Percentiles rank a stretch among this genome's conserved stretches.
phyloP scores from a whole-genome alignment of 2,113 vertebrate genomes.

The Menura novaehollandiae region DNA sequence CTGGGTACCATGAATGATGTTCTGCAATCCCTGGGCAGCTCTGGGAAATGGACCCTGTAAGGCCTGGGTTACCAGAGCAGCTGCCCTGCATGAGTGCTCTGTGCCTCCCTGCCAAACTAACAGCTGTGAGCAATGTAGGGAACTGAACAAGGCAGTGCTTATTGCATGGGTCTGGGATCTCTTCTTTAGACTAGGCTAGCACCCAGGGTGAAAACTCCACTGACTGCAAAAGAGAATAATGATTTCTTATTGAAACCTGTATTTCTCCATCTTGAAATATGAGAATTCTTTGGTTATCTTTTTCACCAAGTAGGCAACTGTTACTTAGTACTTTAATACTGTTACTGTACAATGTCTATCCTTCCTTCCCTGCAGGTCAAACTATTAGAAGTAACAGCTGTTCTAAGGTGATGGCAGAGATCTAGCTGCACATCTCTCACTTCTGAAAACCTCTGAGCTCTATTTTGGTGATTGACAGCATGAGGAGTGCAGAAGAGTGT shows the following conservation, averaged over 20 bases:
- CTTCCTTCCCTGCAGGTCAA: constrained; percentile 5
- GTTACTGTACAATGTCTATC: background rate
- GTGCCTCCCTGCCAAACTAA: background rate
- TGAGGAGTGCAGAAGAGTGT: background rate
- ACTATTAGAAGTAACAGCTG: constrained; percentile 2
- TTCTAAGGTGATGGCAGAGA: constrained; percentile 8
- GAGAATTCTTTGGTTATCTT: background rate
- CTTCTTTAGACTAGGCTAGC: background rate
- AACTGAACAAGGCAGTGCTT: background rate
- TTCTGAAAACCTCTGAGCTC: background rate
- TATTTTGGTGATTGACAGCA: background rate
- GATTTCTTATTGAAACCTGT: background rate
- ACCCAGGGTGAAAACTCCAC: background rate
- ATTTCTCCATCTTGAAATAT: background rate
- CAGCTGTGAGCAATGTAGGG: background rate
- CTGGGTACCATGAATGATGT: background rate
- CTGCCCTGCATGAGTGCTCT: background rate
- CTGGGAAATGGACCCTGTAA: background rate
- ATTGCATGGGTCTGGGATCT: background rate
- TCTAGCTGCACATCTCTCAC: background rate
- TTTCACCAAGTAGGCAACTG: background rate
- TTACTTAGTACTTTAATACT: constrained; percentile 4
- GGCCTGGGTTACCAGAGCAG: background rate
- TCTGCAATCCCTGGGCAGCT: background rate
- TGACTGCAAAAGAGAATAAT: background rate